These are phyloP conservation scores for Dryocosmus kuriphilus DNA, from an alignment of 2,888 invertebrate species.

Conservation along the genomic window DNA sequence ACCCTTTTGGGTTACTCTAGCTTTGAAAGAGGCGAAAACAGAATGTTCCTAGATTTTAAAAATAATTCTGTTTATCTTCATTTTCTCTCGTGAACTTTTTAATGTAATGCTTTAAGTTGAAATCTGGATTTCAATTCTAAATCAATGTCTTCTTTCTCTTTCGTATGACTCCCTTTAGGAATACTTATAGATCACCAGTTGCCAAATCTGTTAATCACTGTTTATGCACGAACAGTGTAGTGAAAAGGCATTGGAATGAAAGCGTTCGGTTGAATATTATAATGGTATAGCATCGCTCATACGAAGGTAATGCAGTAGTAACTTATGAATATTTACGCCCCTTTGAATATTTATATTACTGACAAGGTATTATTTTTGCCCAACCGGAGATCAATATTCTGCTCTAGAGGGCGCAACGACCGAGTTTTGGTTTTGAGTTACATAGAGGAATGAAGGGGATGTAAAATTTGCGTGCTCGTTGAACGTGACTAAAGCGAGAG, in stretches of 20 bases:
- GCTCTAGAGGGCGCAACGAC: conserved; percentile 48
- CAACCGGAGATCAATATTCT: conserved; percentile 71
- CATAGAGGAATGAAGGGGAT: not conserved
- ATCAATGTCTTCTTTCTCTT: no score
- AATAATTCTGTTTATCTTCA: not conserved
- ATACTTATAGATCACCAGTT: conserved; percentile 28
- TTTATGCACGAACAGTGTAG: conserved; percentile 17
- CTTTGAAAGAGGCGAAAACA: not conserved
- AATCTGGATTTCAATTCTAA: no score
- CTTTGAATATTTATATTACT: conserved; percentile 72
- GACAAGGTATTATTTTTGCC: conserved; percentile 75
- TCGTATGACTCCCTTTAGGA: not conserved
- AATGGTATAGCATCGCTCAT: conserved; percentile 51
- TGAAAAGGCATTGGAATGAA: conserved; percentile 29
- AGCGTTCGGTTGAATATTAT: conserved; percentile 2
- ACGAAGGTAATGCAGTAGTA: conserved; percentile 63
- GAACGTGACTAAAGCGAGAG: conserved; percentile 30
- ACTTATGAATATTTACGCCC: conserved; percentile 76
- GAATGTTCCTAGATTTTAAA: not conserved
- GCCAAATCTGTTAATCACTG: conserved; percentile 34
- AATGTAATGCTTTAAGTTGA: not conserved
- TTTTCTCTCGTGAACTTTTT: not conserved
- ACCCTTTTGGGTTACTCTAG: not conserved
- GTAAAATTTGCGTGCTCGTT: conserved; percentile 13
- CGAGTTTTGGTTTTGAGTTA: conserved; percentile 47